phyloP scores from a whole-genome alignment of 1,140 invertebrate genomes.

The Trinorchestia longiramus region DNA sequence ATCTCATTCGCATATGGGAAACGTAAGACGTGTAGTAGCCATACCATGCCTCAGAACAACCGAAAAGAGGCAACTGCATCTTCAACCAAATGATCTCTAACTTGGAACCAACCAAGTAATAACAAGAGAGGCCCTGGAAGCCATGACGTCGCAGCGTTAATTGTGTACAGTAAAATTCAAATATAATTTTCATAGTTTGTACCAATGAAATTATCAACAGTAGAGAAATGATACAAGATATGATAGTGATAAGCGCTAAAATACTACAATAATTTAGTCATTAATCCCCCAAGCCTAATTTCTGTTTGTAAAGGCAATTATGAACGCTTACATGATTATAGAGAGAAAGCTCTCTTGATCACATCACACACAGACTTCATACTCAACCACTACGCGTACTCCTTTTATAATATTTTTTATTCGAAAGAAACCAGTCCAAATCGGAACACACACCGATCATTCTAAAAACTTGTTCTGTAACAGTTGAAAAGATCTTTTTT shows the following conservation, averaged over 20 bases:
- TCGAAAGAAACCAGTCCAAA: neutral
- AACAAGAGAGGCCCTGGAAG: neutral
- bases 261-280: neutral
- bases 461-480: neutral
- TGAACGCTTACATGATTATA: too few relatives aligned
- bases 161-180: neutral
- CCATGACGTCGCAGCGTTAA: neutral
- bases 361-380: neutral
- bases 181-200: neutral
- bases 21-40: neutral
- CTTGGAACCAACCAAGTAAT: too few relatives aligned
- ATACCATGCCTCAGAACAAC: neutral
- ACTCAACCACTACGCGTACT: neutral
- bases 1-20: neutral
- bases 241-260: too few relatives aligned
- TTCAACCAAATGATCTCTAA: neutral
- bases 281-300: neutral
- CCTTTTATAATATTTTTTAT: neutral
- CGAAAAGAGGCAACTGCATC: neutral
- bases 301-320: too few relatives aligned
- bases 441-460: neutral
- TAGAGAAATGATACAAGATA: neutral
- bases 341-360: neutral
- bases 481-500: neutral
- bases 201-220: neutral